These are phyloP conservation scores for Falco punctatus DNA, from an alignment of 2,113 vertebrate species.

Conservation along the genomic window DNA sequence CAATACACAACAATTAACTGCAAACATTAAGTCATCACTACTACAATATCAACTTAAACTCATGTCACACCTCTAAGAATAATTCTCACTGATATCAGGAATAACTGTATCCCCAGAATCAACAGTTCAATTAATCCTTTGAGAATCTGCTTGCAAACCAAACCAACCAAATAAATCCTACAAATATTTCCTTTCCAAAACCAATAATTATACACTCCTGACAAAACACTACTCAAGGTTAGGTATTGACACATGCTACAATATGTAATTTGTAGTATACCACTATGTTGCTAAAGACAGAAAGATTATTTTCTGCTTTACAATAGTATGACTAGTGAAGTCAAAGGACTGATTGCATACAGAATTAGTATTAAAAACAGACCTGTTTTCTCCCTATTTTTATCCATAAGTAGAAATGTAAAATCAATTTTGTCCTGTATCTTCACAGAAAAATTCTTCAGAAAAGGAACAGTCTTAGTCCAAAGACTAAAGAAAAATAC, in stretches of 20 bases:
- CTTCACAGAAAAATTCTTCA: neutral
- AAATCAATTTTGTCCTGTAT: neutral
- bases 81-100: neutral
- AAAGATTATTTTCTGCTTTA: neutral
- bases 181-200: neutral
- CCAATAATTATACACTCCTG: neutral
- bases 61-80: neutral
- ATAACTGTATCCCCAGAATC: neutral
- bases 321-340: neutral
- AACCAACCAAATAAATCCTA: neutral
- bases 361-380: neutral
- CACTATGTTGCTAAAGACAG: neutral
- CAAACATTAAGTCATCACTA: neutral
- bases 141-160: neutral
- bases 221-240: neutral
- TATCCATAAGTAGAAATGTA: neutral
- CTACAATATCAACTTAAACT: neutral
- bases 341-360: neutral
- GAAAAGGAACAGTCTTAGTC: neutral
- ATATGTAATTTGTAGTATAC: neutral
- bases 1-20: neutral
- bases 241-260: neutral
- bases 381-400: neutral
- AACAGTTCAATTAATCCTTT: neutral
- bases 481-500: neutral